These are phyloP conservation scores for Oreamnos americanus DNA, from an alignment of 2,113 vertebrate genomes.

Conservation along the genomic window DNA sequence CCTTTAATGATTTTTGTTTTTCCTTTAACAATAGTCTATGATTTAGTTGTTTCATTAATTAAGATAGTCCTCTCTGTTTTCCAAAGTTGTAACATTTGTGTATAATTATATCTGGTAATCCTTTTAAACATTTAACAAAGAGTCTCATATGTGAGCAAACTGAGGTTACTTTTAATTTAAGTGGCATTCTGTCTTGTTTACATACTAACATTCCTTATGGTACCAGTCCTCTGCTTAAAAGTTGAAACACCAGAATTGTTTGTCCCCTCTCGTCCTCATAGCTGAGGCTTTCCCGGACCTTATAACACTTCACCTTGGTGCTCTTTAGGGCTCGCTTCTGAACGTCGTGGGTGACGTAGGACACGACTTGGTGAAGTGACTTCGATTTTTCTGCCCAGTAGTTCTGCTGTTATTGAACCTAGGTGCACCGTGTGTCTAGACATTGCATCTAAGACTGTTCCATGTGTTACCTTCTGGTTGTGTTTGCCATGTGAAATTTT, in stretches of 20 bases:
- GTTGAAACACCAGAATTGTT: neutral
- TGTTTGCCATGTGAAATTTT: constrained; percentile 20
- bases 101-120: neutral
- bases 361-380: neutral
- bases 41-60: constrained; percentile 22
- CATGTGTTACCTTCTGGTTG: neutral
- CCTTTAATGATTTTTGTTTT: neutral
- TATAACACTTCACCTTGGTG: neutral
- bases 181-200: constrained; percentile 6
- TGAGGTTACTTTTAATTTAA: neutral
- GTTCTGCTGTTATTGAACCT: neutral
- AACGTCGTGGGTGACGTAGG: neutral
- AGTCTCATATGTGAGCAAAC: neutral
- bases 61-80: neutral
- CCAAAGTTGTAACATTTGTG: neutral
- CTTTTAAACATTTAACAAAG: constrained; percentile 1
- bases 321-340: constrained; percentile 1
- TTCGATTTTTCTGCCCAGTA: neutral
- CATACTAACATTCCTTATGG: neutral
- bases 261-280: neutral
- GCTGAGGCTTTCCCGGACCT: neutral
- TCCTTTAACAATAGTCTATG: neutral
- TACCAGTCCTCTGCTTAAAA: neutral
- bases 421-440: neutral
- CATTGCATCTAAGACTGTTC: neutral